Evolutionary conservation across 1,140 invertebrate genomes (phyloP).

Genomic region (Delia radicum): DNA sequence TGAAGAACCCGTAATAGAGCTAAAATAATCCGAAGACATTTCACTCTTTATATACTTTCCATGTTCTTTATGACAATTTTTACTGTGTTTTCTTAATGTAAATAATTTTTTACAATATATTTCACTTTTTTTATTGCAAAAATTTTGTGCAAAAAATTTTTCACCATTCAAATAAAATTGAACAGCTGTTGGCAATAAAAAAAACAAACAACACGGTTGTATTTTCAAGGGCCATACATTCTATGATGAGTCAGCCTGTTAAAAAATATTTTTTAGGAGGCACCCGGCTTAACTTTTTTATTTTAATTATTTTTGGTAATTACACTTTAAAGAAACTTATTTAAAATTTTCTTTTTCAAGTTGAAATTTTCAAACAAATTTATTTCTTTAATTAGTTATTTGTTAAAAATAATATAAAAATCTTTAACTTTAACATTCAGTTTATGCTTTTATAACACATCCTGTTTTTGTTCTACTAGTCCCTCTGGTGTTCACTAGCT

Average conservation of each 20-base stretch:
- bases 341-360: no score
- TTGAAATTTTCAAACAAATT: neutral
- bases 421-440: no score
- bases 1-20: conserved; percentile 15
- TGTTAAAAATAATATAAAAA: neutral
- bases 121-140: conserved; percentile 8
- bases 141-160: conserved; percentile 1
- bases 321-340: no score
- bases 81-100: neutral
- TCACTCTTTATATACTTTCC: neutral
- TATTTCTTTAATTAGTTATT: neutral
- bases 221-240: neutral
- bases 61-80: neutral
- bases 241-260: neutral
- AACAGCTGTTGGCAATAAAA: neutral
- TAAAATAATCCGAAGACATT: conserved; percentile 27
- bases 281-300: neutral
- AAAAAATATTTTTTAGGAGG: neutral
- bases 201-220: neutral
- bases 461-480: neutral
- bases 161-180: neutral
- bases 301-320: neutral
- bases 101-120: neutral
- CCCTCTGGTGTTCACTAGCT: neutral
- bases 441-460: no score